Evolutionary conservation across 2,797 vertebrate species (phyloP), one percentile per base, ranked within the genome.

Genomic region (Hoplostethus atlanticus): DNA sequence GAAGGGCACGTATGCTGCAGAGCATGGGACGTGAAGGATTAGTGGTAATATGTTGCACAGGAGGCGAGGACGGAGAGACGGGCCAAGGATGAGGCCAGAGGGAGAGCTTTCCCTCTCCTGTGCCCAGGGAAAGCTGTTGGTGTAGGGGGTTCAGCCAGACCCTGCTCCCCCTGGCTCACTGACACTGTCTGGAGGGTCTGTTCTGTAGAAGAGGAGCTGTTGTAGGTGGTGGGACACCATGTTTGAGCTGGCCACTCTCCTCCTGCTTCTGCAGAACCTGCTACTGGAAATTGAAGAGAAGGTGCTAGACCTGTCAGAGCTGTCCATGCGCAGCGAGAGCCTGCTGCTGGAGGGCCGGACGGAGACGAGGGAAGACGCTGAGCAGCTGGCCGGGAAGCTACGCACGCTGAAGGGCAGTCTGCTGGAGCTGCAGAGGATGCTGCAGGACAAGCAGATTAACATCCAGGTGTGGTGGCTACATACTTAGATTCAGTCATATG

Each of bases 221-320:
- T 64, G 28, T 70, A 40, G 16, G 61, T 3, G 44, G 40, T 10
- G 70, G 56, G 71, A 70, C 73, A 79, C n/a, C 55, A 95, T 94
- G 94, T 95, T 94, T 95, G 95, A 95, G 84, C 90, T 95, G 85
- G 93, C 93, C 10, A 95, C 93, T 87, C 89, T 95, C 46, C 93
- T 96, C 88, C 89, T 94, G 87, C 92, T 94, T 30, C 92, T 96
- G 66, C 95, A 99, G 98, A 97, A 97, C 91, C 98, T 99, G 97
- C 92, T 99, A 84, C 87, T 96, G 93, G 98, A 99, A 87, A 98
- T 99, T 6, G 98, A 99, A 51, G 96, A 96, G 92, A 99, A 99
- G 86, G 97, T 99, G 81, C 88, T 90, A 86, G 94, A 94, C 75
- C 91, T 99, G 63, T 96, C 97, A 0, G 97, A 99, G 93, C 95